Evolutionary conservation across 2,888 invertebrate genomes (phyloP), one percentile per base, ranked within the genome.

Genomic region (Spisula subtruncata): DNA sequence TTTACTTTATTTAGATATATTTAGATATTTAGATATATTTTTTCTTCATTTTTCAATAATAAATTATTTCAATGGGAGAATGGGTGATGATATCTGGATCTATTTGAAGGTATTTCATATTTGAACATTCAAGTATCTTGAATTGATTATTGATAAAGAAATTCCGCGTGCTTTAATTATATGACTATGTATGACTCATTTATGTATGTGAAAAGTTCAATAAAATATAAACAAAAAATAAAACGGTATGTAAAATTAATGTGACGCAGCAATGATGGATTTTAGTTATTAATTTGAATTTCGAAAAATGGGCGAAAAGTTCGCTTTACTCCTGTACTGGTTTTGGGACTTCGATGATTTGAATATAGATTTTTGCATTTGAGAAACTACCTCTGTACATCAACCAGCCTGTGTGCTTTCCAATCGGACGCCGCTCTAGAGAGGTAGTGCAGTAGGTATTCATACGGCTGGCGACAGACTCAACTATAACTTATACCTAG

Each of bases 101-200:
- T n/a, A n/a, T 66, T 66, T 25, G 60, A 66, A 20, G 25, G 60
- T 66, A 25, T 66, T 66, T 66, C 60, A 66, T 66, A 66, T 66
- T 66, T 66, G 20, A 0, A 66, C n/a, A 66, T 66, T 5, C 8
- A 41, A 2, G 8, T 41, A 41, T 66, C 60, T 4, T 51, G 25
- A 25, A 10, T 56, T 66, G 60, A 66, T 66, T 25, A 25, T 25
- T 66, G 60, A 66, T 66, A 66, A 66, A 5, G 25, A 66, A 25
- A 25, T 10, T 25, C 25, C 60, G 25, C 60, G 60, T 25, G n/a
- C 8, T 25, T 66, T 66, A 66, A 25, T 66, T 66, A 41, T 5
- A 66, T 66, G 60, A 66, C 25, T 66, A n/a, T n/a, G n/a, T n/a
- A n/a, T n/a, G n/a, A n/a, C n/a, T n/a, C n/a, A n/a, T 25, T 25